A percentile compares a stretch with the other conserved stretches of the same genome.
Evolutionary conservation across 2,888 invertebrate genomes (phyloP).

Genomic region (Rhopalosiphum nymphaeae): DNA sequence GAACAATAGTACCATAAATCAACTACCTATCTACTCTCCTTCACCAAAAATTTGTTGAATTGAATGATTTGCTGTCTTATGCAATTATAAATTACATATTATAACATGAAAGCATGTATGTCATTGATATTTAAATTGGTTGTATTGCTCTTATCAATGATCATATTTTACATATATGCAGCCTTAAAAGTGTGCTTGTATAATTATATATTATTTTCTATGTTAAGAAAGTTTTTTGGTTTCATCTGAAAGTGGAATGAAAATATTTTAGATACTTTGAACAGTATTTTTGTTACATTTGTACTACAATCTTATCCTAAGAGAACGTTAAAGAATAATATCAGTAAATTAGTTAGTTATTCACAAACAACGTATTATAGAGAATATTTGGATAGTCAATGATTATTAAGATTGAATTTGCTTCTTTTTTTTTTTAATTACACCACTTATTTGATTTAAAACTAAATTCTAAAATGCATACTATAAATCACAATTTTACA

Average conservation of each 20-base stretch:
- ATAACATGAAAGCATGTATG: background rate
- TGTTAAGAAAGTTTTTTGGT: constrained; percentile 14
- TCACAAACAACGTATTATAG: background rate
- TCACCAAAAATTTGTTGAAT: background rate
- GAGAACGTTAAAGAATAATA: background rate
- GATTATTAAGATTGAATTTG: background rate
- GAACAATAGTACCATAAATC: background rate
- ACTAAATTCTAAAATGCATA: background rate
- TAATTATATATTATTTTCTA: background rate
- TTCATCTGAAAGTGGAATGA: background rate
- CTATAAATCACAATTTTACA: background rate
- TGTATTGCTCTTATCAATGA: background rate
- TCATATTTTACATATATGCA: background rate
- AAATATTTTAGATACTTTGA: constrained; percentile 19
- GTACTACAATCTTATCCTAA: background rate
- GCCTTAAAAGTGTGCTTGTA: constrained; percentile 17
- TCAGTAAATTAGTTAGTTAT: background rate
- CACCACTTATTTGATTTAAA: background rate
- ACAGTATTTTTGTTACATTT: background rate
- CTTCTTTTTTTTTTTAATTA: background rate
- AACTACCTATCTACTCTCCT: background rate
- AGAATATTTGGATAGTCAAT: background rate
- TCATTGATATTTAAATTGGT: background rate
- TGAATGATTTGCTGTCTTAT: background rate
- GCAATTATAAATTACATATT: background rate